phyloP scores from a whole-genome alignment of 2,113 vertebrate species.

The Dipodomys spectabilis region DNA sequence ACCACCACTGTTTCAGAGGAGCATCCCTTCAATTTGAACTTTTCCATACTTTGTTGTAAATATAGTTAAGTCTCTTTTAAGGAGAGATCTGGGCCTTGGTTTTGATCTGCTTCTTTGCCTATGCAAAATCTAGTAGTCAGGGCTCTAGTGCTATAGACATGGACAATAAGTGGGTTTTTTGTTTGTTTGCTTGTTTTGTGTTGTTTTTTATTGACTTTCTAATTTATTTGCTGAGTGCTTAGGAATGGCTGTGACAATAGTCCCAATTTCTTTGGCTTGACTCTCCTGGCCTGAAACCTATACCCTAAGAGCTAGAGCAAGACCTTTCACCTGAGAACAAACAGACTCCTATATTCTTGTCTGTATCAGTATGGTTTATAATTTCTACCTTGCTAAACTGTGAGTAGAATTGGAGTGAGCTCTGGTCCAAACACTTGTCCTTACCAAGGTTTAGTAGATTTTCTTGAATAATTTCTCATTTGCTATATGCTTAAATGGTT shows the following conservation, averaged over 20 bases:
- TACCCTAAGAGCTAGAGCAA: not conserved
- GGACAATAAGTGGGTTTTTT: not conserved
- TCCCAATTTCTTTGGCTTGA: not conserved
- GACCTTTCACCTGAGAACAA: not conserved
- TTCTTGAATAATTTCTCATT: slow-evolving; percentile 49
- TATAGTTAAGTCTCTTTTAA: not conserved
- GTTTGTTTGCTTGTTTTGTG: not conserved
- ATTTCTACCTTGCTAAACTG: not conserved
- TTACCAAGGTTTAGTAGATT: slow-evolving; percentile 31
- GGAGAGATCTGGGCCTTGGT: not conserved
- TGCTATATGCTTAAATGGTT: not conserved
- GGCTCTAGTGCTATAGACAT: not conserved
- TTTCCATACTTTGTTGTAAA: not conserved
- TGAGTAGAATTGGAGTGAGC: not conserved
- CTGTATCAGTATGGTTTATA: not conserved
- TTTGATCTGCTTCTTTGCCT: not conserved
- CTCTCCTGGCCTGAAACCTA: not conserved
- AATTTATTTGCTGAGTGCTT: not conserved
- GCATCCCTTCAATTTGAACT: not conserved
- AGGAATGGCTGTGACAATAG: not conserved
- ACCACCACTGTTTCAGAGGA: not conserved
- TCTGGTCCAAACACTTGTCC: not conserved
- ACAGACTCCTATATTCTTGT: not conserved
- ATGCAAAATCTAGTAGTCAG: slow-evolving; percentile 3
- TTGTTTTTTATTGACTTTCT: not conserved